Conservation (phyloP, 2,113 vertebrate species). For the Zingel zingel region DNA sequence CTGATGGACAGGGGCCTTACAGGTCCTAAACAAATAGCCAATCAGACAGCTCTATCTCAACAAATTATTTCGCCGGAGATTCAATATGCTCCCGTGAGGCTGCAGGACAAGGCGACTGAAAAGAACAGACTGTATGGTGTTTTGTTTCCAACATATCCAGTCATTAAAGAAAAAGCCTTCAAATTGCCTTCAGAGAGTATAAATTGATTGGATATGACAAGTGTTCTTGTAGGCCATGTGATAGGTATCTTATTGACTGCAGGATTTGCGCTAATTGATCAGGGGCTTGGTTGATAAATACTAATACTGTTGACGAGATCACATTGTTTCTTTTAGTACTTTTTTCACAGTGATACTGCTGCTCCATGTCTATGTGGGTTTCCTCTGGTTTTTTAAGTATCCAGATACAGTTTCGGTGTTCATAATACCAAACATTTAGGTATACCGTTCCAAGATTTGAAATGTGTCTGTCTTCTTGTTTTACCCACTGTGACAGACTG, state of each 20-base stretch:
- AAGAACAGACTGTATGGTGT: neutral
- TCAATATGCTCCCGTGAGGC: neutral
- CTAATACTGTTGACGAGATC: neutral
- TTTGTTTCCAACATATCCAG: neutral
- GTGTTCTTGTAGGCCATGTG: neutral
- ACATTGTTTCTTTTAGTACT: neutral
- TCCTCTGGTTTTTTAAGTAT: no score
- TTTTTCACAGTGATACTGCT: neutral
- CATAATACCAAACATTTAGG: neutral
- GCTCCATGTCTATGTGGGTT: no score
- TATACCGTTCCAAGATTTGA: neutral
- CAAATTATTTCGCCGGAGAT: neutral
- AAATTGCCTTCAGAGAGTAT: no score
- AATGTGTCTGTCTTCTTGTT: neutral
- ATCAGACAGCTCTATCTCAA: neutral
- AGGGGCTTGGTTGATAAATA: neutral
- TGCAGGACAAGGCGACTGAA: no score
- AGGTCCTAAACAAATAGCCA: no score
- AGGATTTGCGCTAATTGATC: neutral
- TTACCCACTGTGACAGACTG: neutral
- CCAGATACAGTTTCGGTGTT: neutral
- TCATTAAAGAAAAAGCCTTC: neutral
- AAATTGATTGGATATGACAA: neutral
- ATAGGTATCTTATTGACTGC: neutral
- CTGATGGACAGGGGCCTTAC: neutral